These are phyloP conservation scores for Drosophila guanche DNA, from an alignment of 1,140 invertebrate species.

Conservation along the genomic window DNA sequence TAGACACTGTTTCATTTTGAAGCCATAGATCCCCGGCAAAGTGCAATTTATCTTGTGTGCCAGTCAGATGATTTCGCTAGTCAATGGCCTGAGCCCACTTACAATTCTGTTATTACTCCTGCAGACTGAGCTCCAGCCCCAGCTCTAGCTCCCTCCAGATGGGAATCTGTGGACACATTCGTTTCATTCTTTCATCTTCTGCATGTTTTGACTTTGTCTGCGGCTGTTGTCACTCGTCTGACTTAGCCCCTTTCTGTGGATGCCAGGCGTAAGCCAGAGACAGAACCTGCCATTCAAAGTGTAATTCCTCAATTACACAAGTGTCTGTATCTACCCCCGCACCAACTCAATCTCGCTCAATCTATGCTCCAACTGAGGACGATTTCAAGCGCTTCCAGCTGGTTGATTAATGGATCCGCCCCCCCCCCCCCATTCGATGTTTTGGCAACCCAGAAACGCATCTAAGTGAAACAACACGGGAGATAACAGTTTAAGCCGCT, in stretches of 20 bases:
- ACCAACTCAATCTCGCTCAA: neutral
- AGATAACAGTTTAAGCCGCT: slow-evolving; percentile 69
- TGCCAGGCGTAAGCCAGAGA: slow-evolving; percentile 19
- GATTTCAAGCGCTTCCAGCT: slow-evolving; percentile 46
- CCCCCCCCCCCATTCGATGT: slow-evolving; percentile 26
- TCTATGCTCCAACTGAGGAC: slow-evolving; percentile 34
- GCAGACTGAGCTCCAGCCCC: slow-evolving; percentile 1
- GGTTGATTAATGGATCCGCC: slow-evolving; percentile 64
- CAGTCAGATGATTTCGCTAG: slow-evolving; percentile 66
- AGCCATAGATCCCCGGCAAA: slow-evolving; percentile 71
- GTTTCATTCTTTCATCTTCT: slow-evolving; percentile 21
- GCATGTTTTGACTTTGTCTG: slow-evolving; percentile 62
- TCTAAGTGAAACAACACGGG: slow-evolving; percentile 64
- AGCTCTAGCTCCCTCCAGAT: slow-evolving; percentile 2
- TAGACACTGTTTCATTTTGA: slow-evolving; percentile 70
- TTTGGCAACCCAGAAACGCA: slow-evolving; percentile 26
- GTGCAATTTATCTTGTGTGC: slow-evolving; percentile 81
- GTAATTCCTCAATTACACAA: slow-evolving; percentile 82
- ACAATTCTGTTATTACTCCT: slow-evolving; percentile 69
- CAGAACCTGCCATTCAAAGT: slow-evolving; percentile 64
- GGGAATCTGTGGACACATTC: slow-evolving; percentile 13
- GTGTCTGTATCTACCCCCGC: slow-evolving; percentile 35
- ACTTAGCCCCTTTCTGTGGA: slow-evolving; percentile 19
- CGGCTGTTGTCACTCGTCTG: slow-evolving; percentile 67
- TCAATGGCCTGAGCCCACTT: slow-evolving; percentile 73